These are phyloP conservation scores for Xestia c-nigrum DNA, from an alignment of 2,888 invertebrate species.

Conservation along the genomic window DNA sequence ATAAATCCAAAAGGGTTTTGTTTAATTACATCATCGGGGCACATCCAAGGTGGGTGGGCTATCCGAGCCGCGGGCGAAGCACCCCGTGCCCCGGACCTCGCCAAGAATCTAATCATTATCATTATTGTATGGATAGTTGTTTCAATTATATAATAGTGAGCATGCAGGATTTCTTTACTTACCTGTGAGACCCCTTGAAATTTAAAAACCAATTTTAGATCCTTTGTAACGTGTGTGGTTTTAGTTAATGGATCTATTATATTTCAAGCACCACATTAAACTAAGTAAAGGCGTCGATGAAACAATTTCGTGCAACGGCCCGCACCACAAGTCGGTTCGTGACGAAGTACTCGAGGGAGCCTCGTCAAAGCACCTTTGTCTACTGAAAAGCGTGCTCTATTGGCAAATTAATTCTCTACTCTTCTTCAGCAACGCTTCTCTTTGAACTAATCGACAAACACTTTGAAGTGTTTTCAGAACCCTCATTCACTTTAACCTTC, in stretches of 20 bases:
- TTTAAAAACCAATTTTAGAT: constrained; percentile 27
- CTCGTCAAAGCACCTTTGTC: constrained; percentile 81
- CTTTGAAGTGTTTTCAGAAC: constrained; percentile 75
- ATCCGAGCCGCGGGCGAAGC: constrained; percentile 59
- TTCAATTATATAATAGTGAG: constrained; percentile 75
- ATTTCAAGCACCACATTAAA: constrained; percentile 27
- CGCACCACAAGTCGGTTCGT: constrained; percentile 63
- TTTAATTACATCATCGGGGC: constrained; percentile 81
- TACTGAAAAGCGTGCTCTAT: constrained; percentile 76
- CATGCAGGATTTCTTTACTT: constrained; percentile 69
- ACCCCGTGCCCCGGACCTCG: constrained; percentile 72
- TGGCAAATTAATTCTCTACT: constrained; percentile 82
- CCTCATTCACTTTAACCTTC: constrained; percentile 68
- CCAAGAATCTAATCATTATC: constrained; percentile 80
- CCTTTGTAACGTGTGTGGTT: constrained; percentile 42
- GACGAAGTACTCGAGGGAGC: constrained; percentile 68
- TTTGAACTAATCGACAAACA: constrained; percentile 76
- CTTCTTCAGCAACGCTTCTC: constrained; percentile 71
- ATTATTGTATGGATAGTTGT: constrained; percentile 75
- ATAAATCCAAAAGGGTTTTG: constrained; percentile 77
- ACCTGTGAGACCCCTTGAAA: constrained; percentile 49
- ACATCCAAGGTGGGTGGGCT: constrained; percentile 81
- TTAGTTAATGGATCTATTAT: constrained; percentile 37
- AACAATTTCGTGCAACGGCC: constrained; percentile 68
- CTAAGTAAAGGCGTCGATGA: constrained; percentile 55